These are phyloP conservation scores for Discoglossus pictus DNA, from an alignment of 2,797 vertebrate genomes.

Conservation along the genomic window DNA sequence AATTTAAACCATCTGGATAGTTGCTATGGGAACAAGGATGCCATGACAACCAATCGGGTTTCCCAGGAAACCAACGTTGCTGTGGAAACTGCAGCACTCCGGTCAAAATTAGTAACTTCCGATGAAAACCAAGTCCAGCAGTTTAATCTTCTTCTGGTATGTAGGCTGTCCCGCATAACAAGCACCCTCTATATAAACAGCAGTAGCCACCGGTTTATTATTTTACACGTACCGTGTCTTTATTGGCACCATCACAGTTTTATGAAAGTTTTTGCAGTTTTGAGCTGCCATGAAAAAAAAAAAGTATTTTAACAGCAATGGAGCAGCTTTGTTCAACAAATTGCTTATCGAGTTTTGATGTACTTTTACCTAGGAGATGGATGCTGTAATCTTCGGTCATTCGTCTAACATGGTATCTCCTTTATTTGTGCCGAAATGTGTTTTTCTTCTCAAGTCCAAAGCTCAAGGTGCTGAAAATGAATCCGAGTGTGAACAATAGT, in stretches of 20 bases:
- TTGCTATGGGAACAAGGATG: conserved; percentile 80
- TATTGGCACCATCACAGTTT: conserved; percentile 8
- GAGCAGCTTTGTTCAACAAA: no score
- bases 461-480: not conserved
- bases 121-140: conserved; percentile 73
- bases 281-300: not conserved
- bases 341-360: not conserved
- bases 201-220: not conserved
- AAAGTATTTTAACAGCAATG: not conserved
- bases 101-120: conserved; percentile 81
- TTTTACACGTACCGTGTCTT: not conserved
- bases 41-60: conserved; percentile 90
- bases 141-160: conserved; percentile 69
- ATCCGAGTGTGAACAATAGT: not conserved
- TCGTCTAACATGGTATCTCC: no score
- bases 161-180: conserved; percentile 37
- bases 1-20: conserved; percentile 83
- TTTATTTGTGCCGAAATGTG: no score
- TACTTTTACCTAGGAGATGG: not conserved
- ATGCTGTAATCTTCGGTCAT: no score
- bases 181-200: not conserved
- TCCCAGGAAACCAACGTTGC: conserved; percentile 91
- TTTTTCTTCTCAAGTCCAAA: not conserved
- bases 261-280: conserved; percentile 13
- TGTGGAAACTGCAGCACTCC: conserved; percentile 93